Percentiles rank a stretch among this genome's conserved stretches.
phyloP scores from a whole-genome alignment of 2,888 invertebrate genomes.

The Stenodera caucasica region DNA sequence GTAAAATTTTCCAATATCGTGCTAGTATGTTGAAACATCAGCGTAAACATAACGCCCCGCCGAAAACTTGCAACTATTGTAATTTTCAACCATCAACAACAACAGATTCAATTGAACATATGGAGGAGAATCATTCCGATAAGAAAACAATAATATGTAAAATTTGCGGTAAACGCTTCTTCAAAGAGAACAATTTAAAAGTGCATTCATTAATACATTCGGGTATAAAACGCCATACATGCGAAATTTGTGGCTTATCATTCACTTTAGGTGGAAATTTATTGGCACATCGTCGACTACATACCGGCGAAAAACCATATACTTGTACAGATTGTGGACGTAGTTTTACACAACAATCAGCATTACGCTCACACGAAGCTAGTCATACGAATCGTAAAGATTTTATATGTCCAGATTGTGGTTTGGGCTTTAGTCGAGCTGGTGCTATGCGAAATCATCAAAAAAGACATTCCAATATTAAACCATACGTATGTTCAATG shows the following conservation, averaged over 20 bases:
- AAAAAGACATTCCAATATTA: slow-evolving; percentile 30
- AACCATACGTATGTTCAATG: slow-evolving; percentile 33
- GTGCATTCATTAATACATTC: slow-evolving; percentile 36
- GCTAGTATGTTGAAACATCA: slow-evolving; percentile 35
- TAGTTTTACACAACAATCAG: slow-evolving; percentile 36
- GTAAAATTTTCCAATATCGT: slow-evolving; percentile 35
- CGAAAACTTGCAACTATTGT: slow-evolving; percentile 31
- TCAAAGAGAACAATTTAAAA: slow-evolving; percentile 33
- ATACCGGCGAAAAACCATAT: slow-evolving; percentile 39
- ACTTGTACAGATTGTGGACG: slow-evolving; percentile 36
- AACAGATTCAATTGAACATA: slow-evolving; percentile 32
- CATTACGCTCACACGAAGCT: slow-evolving; percentile 37
- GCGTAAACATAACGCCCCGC: slow-evolving; percentile 26
- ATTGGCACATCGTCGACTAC: slow-evolving; percentile 34
- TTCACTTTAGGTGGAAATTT: slow-evolving; percentile 36
- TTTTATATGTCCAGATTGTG: slow-evolving; percentile 37
- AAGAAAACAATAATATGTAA: slow-evolving; percentile 34
- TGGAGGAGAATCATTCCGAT: slow-evolving; percentile 36
- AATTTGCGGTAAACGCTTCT: slow-evolving; percentile 37
- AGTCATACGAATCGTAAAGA: slow-evolving; percentile 33
- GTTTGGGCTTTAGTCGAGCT: slow-evolving; percentile 34
- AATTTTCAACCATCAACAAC: slow-evolving; percentile 25
- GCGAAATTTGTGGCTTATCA: slow-evolving; percentile 39
- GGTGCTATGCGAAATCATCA: slow-evolving; percentile 35
- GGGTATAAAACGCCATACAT: slow-evolving; percentile 37